Base-by-base conservation (phyloP, 2,888 invertebrate species). In the Xanthorhoe designata region DNA sequence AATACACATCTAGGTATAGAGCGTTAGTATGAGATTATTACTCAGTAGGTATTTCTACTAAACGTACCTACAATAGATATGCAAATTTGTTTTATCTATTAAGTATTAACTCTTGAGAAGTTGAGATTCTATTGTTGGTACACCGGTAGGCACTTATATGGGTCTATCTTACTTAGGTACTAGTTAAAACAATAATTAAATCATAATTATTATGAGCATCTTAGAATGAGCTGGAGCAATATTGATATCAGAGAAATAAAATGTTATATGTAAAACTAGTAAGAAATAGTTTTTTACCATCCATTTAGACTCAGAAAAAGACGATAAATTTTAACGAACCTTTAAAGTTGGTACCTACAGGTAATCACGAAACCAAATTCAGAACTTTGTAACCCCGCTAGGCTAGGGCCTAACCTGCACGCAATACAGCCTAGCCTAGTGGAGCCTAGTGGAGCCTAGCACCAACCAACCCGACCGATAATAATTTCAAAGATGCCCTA, bases 361-460 rank as follows among this genome's bases (percentile, higher is more conserved):
- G 38, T 13, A 42, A 42, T 42, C 38, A 42, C 38, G 38, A 15
- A 13, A 47, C 32, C 2, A 15, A 15, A 47, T 47, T 17, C 15
- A 7, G 47, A 47, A 47, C 17, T 47, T 47, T 5, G 47, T 47
- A 17, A 47, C 47, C 47, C 8, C 17, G 17, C 38, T 42, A 42
- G n/a, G 3, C 42, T 42, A 47, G 17, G 17, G 47, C 47, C 47
- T 47, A 47, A 17, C 17, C 47, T 47, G 47, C 47, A 47, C 47
- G 47, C 47, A 45, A 45, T 17, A 47, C 7, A 17, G 17, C n/a
- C n/a, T n/a, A n/a, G n/a, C n/a, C n/a, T 17, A 15, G 17, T 47
- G 47, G 47, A 17, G 47, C 47, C 47, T 17, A 15, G 17, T 47
- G 47, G 47, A 17, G 47, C 47, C 47, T 47, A 47, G 47, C 47